Evolutionary conservation across 2,888 invertebrate species (phyloP), one percentile per base, ranked within the genome.

Genomic region (Agonopterix subpropinquella): DNA sequence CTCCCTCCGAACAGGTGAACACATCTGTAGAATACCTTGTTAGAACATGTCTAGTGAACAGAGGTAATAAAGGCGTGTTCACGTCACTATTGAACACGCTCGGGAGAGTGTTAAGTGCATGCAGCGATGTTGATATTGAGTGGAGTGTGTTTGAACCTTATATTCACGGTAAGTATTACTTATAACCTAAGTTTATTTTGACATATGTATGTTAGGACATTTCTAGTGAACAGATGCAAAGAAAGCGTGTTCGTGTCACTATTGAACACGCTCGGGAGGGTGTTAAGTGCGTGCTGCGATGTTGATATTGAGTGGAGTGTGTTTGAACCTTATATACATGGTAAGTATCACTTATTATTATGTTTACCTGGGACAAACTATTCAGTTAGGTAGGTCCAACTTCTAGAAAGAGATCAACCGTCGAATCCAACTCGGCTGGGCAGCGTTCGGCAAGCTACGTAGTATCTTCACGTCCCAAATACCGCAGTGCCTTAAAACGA

Each of bases 131-230:
- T 0, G 53, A 45, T 1, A 48, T 79, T 0, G 37, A 55, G 7
- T 78, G 78, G 76, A 50, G 46, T 0, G 54, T 61, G 0, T 70
- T 79, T 15, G 58, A 66, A 35, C 54, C 54, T 2, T 55, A 58
- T 57, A 53, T 70, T 9, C 41, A 46, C 46, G 73, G 80, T 79
- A 54, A 50, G 49, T 52, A 8, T 41, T 0, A 36, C 39, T 10
- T 37, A 37, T 15, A 15, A 15, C 2, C 3, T 15, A 2, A 15
- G 3, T 15, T 15, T 3, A 15, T 15, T n/a, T n/a, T n/a, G n/a
- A 11, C n/a, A 0, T 47, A 56, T 11, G 47, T 70, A 43, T 0
- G 64, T 78, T 8, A 52, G 57, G 0, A 73, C 77, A 0, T 62
- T 64, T 39, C 52, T 75, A 18, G 53, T 60, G n/a, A 51, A 68